phyloP scores from a whole-genome alignment of 1,140 invertebrate genomes.

The Rhizoglyphus robini region DNA sequence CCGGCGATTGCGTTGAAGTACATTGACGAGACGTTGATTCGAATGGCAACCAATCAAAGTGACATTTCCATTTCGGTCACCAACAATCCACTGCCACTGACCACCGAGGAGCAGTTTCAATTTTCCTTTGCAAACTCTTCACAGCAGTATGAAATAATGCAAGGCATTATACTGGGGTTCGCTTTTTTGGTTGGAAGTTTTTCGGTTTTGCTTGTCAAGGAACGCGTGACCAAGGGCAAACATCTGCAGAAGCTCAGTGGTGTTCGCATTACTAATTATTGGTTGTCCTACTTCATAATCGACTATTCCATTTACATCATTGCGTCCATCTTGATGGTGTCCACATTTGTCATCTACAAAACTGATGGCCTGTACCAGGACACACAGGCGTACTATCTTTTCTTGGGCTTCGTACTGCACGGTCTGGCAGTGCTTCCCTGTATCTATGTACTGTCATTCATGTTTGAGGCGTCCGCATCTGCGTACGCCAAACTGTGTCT shows the following conservation, averaged over 20 bases:
- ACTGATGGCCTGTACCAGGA: conserved; percentile 35
- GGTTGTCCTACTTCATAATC: conserved; percentile 44
- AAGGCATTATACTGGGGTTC: conserved; percentile 43
- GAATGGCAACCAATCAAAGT: conserved; percentile 29
- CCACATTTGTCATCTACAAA: conserved; percentile 18
- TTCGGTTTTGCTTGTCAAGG: conserved; percentile 41
- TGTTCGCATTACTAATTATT: conserved; percentile 40
- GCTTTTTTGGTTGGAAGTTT: conserved; percentile 60
- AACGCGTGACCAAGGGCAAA: conserved; percentile 39
- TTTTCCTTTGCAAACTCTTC: background rate
- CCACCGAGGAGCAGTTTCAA: conserved; percentile 26
- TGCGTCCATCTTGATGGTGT: conserved; percentile 4
- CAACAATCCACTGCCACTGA: conserved; percentile 50
- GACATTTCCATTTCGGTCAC: conserved; percentile 38
- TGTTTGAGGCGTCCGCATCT: conserved; percentile 38
- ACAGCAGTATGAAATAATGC: conserved; percentile 1
- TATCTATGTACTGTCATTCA: conserved; percentile 40
- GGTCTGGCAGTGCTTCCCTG: conserved; percentile 38
- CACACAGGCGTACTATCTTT: conserved; percentile 37
- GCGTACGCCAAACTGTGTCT: conserved; percentile 40
- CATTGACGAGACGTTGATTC: conserved; percentile 43
- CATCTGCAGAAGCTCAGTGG: conserved; percentile 41
- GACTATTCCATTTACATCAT: conserved; percentile 36
- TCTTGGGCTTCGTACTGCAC: conserved; percentile 45
- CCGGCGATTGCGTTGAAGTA: conserved; percentile 45